Conservation (phyloP, 2,888 invertebrate species). For the Philhelius pedissequus region DNA sequence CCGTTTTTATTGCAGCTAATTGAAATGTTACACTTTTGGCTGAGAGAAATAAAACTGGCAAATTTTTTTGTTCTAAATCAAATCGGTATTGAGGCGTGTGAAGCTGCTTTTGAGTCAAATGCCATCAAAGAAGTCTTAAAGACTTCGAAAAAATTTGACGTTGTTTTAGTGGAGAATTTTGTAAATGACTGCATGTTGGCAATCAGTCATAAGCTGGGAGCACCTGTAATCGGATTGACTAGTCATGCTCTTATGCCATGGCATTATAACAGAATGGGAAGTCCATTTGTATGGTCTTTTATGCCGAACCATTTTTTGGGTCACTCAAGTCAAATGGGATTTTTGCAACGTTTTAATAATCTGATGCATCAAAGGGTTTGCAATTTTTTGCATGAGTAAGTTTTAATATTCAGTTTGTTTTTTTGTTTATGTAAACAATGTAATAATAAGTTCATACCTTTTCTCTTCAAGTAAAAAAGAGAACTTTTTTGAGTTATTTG, state of each 20-base stretch:
- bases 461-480: too few species aligned
- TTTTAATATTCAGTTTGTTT: neutral
- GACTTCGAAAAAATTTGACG: constrained; percentile 81
- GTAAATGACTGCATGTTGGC: constrained; percentile 85
- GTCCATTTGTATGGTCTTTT: constrained; percentile 81
- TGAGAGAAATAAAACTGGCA: constrained; percentile 65
- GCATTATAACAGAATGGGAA: constrained; percentile 80
- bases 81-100: constrained; percentile 72
- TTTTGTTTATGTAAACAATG: too few species aligned
- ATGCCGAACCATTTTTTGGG: constrained; percentile 80
- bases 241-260: constrained; percentile 82
- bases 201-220: constrained; percentile 82
- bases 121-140: constrained; percentile 70
- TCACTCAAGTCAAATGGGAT: constrained; percentile 77
- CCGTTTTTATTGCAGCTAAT: constrained; percentile 14
- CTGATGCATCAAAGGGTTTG: constrained; percentile 70
- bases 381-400: constrained; percentile 71
- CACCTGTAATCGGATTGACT: constrained; percentile 81
- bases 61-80: constrained; percentile 73
- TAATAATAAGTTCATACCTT: too few species aligned
- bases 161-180: constrained; percentile 84
- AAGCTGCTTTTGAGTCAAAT: constrained; percentile 72
- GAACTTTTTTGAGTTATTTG: too few species aligned
- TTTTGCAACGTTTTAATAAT: constrained; percentile 79
- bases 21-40: constrained; percentile 41